Percentiles rank a stretch among this genome's conserved stretches.
Evolutionary conservation across 2,113 vertebrate genomes (phyloP).

Genomic region (Chaetura pelagica): DNA sequence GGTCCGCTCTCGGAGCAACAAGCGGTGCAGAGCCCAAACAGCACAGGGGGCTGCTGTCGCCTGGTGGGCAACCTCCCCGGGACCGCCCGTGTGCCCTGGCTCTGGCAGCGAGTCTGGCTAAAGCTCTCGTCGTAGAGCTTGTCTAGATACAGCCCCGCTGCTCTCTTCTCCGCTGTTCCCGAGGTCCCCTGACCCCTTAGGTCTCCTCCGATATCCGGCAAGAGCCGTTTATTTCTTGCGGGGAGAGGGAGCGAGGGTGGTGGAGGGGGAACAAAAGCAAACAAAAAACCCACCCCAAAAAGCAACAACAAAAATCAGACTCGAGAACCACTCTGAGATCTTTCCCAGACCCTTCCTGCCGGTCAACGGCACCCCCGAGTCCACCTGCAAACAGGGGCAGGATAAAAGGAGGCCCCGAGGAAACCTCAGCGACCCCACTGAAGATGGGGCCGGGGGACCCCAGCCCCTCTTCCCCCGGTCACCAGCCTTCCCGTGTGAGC

Average conservation of each 20-base stretch:
- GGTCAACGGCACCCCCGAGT: not conserved
- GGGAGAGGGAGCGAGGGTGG: no score
- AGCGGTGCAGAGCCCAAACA: not conserved
- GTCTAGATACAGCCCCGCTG: not conserved
- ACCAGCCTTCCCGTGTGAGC: not conserved
- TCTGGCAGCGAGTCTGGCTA: not conserved
- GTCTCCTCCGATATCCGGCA: not conserved
- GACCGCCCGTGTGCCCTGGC: not conserved
- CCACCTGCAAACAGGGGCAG: constrained; percentile 10
- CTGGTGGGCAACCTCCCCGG: not conserved
- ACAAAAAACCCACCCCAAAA: no score
- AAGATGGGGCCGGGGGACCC: not conserved
- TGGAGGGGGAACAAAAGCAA: rapidly evolving
- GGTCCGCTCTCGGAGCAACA: rapidly evolving
- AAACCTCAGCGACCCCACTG: not conserved
- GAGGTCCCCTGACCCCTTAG: not conserved
- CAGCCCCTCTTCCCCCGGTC: not conserved
- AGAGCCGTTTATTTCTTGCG: not conserved
- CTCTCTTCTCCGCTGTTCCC: rapidly evolving
- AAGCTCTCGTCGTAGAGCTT: not conserved
- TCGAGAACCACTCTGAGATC: not conserved
- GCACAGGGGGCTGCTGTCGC: not conserved
- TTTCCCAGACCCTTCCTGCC: not conserved
- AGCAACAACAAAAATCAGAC: not conserved
- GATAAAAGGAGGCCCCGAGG: not conserved